Conservation (phyloP, 2,888 invertebrate species). For the Pachycephus smyrnensis region DNA sequence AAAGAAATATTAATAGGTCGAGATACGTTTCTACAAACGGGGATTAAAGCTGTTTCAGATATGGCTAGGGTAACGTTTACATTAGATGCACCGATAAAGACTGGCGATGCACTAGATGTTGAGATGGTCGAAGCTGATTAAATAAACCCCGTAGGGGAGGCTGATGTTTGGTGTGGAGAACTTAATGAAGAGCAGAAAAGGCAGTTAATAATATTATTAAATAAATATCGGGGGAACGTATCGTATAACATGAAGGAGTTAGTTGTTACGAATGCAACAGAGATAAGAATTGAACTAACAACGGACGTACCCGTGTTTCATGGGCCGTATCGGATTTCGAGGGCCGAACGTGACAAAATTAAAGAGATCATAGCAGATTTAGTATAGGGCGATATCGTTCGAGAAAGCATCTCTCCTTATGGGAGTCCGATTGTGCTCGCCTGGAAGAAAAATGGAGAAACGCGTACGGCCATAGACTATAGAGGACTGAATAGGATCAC, state of each 20-base stretch:
- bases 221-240: conserved; percentile 9
- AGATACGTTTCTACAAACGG: conserved; percentile 9
- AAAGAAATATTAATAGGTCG: conserved; percentile 20
- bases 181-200: too few species aligned
- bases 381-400: conserved; percentile 15
- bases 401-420: conserved; percentile 26
- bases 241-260: too few species aligned
- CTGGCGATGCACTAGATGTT: too few species aligned
- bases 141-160: too few species aligned
- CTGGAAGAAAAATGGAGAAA: conserved; percentile 34
- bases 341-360: conserved; percentile 19
- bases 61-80: conserved; percentile 13
- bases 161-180: too few species aligned
- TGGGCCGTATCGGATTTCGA: conserved; percentile 24
- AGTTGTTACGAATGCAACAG: too few species aligned
- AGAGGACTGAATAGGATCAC: conserved; percentile 50
- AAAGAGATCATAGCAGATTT: conserved; percentile 20
- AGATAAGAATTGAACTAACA: too few species aligned
- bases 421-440: conserved; percentile 37
- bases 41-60: conserved; percentile 10
- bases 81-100: too few species aligned
- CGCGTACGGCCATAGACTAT: conserved; percentile 42
- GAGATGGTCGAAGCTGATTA: too few species aligned
- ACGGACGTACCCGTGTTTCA: too few species aligned
- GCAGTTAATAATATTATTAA: conserved; percentile 11